phyloP scores from a whole-genome alignment of 2,888 invertebrate species.

The Ornithoptera priamus region DNA sequence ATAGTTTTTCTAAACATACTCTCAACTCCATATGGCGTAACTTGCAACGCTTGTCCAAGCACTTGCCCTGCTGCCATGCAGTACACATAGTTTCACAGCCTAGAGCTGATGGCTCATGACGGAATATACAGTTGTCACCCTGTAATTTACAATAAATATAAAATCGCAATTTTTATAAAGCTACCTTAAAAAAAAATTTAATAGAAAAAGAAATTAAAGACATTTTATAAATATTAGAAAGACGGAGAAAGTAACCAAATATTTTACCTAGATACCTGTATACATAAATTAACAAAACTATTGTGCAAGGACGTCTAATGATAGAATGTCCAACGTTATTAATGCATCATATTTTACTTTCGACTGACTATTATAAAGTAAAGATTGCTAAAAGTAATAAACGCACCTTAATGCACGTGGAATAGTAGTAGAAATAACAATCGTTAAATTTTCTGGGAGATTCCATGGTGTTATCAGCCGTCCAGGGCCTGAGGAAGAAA shows the following conservation, averaged over 20 bases:
- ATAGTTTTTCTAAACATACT: slow-evolving; percentile 66
- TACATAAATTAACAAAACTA: slow-evolving; percentile 14
- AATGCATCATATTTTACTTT: neutral
- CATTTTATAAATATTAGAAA: neutral
- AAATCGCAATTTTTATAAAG: neutral
- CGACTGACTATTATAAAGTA: neutral
- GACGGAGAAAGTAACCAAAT: neutral
- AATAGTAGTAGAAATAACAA: slow-evolving; percentile 94
- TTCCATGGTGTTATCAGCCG: slow-evolving; percentile 79
- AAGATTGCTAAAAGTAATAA: slow-evolving; percentile 20
- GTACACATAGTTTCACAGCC: slow-evolving; percentile 90
- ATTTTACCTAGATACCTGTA: slow-evolving; percentile 22
- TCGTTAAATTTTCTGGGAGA: slow-evolving; percentile 89
- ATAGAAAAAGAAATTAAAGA: neutral
- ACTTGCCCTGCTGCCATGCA: slow-evolving; percentile 91
- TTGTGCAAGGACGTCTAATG: slow-evolving; percentile 19
- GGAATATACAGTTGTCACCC: slow-evolving; percentile 90
- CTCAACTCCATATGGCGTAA: slow-evolving; percentile 92
- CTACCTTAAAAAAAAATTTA: too few species aligned
- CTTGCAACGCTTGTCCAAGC: slow-evolving; percentile 87
- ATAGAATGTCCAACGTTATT: slow-evolving; percentile 7
- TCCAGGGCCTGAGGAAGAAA: slow-evolving; percentile 64
- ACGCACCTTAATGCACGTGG: slow-evolving; percentile 90
- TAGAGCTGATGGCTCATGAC: slow-evolving; percentile 91
- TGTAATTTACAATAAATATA: slow-evolving; percentile 49